These are phyloP conservation scores for Platyscapa corneri DNA, from an alignment of 1,140 invertebrate species.

Conservation along the genomic window DNA sequence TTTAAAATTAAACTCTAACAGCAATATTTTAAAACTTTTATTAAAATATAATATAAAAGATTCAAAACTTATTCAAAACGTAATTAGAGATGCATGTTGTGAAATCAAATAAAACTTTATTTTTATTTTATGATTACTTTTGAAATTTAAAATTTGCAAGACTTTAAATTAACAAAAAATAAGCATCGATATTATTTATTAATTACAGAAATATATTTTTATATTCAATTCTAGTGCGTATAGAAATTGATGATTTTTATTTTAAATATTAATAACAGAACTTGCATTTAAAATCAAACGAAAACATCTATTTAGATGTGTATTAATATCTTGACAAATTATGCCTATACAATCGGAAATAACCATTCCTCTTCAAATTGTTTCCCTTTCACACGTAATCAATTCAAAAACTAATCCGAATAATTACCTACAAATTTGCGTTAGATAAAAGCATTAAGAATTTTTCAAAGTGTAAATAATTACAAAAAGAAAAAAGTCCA, in stretches of 20 bases:
- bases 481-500: background rate
- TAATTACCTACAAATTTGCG: background rate
- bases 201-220: background rate
- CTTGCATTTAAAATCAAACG: too few relatives aligned
- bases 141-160: too few relatives aligned
- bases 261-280: too few relatives aligned
- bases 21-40: too few relatives aligned
- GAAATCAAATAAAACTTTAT: too few relatives aligned
- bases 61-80: too few relatives aligned
- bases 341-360: background rate
- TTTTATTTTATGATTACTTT: too few relatives aligned
- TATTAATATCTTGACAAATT: too few relatives aligned
- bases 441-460: background rate
- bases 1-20: background rate
- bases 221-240: background rate
- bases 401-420: background rate
- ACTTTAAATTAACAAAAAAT: too few relatives aligned
- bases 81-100: too few relatives aligned
- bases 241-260: background rate
- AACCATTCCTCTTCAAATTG: background rate
- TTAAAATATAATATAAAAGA: too few relatives aligned
- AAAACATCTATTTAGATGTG: too few relatives aligned
- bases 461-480: background rate
- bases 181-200: background rate
- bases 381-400: background rate